These are phyloP conservation scores for Eufriesea mexicana DNA, from an alignment of 1,140 invertebrate genomes.

Conservation along the genomic window DNA sequence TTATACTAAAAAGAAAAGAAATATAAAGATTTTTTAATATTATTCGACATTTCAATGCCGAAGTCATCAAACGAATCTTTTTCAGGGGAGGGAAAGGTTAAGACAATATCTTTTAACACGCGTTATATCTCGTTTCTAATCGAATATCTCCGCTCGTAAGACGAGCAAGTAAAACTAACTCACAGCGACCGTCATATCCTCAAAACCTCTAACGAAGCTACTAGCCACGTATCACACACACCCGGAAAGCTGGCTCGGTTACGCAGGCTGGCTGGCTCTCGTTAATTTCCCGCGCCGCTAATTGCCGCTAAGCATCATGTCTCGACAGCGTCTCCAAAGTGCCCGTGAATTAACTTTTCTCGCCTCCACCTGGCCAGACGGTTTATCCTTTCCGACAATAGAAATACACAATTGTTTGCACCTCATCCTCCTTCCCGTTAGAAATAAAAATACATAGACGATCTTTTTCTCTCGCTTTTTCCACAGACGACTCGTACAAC, in stretches of 20 bases:
- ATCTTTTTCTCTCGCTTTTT: neutral
- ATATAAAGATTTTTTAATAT: no score
- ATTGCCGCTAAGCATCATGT: conserved; percentile 15
- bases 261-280: neutral
- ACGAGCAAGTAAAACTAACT: neutral
- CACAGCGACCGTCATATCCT: neutral
- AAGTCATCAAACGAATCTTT: no score
- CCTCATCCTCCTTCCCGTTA: neutral
- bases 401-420: neutral
- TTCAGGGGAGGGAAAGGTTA: neutral
- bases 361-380: neutral
- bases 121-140: neutral
- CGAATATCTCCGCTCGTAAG: neutral
- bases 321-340: conserved; percentile 1
- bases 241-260: neutral
- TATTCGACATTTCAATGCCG: no score
- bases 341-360: neutral
- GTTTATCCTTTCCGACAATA: conserved; percentile 4
- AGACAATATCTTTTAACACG: neutral
- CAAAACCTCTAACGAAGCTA: neutral
- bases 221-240: neutral
- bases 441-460: neutral
- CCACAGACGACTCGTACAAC: conserved; percentile 44
- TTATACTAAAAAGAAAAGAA: no score
- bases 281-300: conserved; percentile 24